Conservation (phyloP, 2,113 vertebrate species). For the Phyllostomus discolor region DNA sequence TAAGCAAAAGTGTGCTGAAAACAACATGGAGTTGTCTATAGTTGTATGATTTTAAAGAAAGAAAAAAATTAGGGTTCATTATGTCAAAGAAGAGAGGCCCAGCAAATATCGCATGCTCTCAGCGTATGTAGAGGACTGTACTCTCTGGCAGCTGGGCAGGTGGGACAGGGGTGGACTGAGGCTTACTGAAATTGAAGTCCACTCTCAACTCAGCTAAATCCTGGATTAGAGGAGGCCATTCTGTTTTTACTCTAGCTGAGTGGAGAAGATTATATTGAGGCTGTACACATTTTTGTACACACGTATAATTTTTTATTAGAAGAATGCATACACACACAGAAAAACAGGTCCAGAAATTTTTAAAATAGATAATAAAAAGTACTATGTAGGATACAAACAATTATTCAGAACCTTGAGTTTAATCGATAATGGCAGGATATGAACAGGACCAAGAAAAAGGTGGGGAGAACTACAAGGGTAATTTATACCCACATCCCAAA, state of each 20-base stretch:
- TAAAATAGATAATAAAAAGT: neutral
- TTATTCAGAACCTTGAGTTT: neutral
- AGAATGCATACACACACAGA: neutral
- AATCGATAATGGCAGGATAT: neutral
- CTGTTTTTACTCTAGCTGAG: neutral
- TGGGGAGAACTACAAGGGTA: neutral
- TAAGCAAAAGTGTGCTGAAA: neutral
- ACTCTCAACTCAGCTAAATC: neutral
- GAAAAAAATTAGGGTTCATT: neutral
- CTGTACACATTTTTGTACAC: neutral
- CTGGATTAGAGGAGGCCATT: neutral
- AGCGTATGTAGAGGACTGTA: neutral
- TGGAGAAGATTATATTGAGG: neutral
- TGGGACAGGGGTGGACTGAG: neutral
- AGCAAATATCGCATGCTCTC: neutral
- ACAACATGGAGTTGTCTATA: neutral
- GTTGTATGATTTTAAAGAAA: neutral
- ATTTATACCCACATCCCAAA: neutral
- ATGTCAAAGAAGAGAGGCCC: neutral
- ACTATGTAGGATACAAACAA: neutral
- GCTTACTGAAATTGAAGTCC: neutral
- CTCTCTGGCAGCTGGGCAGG: neutral
- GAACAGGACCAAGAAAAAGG: neutral
- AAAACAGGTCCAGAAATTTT: neutral
- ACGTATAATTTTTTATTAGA: neutral